Evolutionary conservation across 2,113 vertebrate species (phyloP).

Genomic region (Orthonyx spaldingii): DNA sequence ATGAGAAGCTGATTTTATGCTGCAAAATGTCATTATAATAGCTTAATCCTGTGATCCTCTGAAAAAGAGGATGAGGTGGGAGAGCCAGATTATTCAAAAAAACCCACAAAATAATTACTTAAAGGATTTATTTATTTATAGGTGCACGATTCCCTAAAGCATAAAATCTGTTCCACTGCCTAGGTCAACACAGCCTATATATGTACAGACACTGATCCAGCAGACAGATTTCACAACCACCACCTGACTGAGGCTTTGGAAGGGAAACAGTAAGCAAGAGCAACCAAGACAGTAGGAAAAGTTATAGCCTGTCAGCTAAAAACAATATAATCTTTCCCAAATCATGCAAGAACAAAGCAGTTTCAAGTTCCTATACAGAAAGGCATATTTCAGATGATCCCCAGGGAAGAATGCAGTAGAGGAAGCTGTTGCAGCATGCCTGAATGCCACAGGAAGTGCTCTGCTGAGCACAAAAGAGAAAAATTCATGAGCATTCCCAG

Average conservation of each 20-base stretch:
- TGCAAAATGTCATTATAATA: background rate
- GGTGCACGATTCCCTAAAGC: background rate
- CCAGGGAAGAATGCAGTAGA: background rate
- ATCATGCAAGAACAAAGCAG: slow-evolving; percentile 31
- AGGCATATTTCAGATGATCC: background rate
- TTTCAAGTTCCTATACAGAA: background rate
- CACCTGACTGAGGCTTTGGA: slow-evolving; percentile 23
- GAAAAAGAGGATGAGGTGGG: background rate
- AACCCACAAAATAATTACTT: background rate
- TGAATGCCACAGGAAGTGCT: background rate
- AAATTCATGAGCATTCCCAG: background rate
- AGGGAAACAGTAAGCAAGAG: slow-evolving; percentile 49
- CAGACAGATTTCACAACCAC: slow-evolving; percentile 50
- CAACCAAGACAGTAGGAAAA: slow-evolving; percentile 47
- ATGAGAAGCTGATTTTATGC: background rate
- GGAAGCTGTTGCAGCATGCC: slow-evolving; percentile 8
- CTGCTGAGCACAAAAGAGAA: background rate
- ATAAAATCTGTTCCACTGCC: background rate
- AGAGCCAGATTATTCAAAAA: background rate
- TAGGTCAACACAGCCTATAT: background rate
- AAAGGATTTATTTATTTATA: background rate
- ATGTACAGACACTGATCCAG: background rate
- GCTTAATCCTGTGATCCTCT: background rate
- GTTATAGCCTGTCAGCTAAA: background rate
- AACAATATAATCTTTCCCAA: slow-evolving; percentile 21